Base-by-base conservation (phyloP, 1,140 invertebrate genomes). In the Drosophila aff. region DNA sequence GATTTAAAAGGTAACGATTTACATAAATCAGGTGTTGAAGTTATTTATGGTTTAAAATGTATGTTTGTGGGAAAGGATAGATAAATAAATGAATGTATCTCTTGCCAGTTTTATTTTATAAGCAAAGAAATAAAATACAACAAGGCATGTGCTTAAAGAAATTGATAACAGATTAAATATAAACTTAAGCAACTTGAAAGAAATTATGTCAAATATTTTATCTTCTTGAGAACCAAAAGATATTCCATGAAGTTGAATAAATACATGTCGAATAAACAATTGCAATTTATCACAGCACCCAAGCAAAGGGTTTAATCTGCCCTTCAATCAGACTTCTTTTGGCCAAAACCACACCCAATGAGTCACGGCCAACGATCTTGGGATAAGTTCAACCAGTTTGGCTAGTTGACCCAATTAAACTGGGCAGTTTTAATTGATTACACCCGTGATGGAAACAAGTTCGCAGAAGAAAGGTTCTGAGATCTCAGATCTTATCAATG, bases 341-440 rank as follows among this genome's bases (percentile, higher is more conserved):
- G 36, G 57, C 40, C 13, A 62, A 46, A 65, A 36, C 47, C 61
- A 31, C 62, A 66, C 62, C 66, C 66, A 57, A 23, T 68, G 63
- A 46, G n/a, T 68, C 23, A 55, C 21, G n/a, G n/a, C 10, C 28
- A 7, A 7, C 76, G 74, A 76, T 76, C 40, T 16, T 15, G 0
- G 15, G 73, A 76, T 76, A 43, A 76, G 16, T 11, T 47, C 15
- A 75, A 76, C 40, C 72, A 38, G 44, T 79, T 40, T 43, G 21
- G 84, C 65, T 86, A 57, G 50, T 10, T 82, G 84, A 87, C 83
- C 83, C 59, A 89, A 59, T 67, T 79, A n/a, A 28, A 23, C 10
- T 77, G 71, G 68, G 62, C 49, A 57, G 31, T 71, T 81, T 49
- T 4, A 65, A 73, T 87, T 77, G 64, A 86, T 83, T 73, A 73